phyloP scores from a whole-genome alignment of 2,113 vertebrate genomes.

The Progne subis region DNA sequence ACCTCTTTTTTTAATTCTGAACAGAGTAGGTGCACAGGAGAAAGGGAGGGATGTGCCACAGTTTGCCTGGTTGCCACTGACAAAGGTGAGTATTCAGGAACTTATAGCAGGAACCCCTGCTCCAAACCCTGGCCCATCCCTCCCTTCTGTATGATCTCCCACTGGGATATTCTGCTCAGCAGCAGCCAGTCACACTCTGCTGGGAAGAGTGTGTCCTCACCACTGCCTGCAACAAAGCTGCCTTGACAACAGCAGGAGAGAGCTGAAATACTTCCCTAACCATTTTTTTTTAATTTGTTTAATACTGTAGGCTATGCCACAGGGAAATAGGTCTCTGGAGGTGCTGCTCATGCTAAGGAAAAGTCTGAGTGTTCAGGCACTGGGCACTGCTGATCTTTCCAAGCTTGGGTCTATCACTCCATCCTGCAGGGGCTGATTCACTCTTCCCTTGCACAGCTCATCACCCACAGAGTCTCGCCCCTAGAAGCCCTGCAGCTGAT shows the following conservation, averaged over 20 bases:
- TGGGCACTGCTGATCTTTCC: not conserved
- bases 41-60: not conserved
- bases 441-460: not conserved
- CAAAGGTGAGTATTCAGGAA: not conserved
- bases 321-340: not conserved
- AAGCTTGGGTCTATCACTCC: not conserved
- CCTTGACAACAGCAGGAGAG: not conserved
- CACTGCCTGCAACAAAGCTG: not conserved
- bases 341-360: not conserved
- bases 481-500: not conserved
- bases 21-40: not conserved
- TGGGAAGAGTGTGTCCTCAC: not conserved
- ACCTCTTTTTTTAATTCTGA: not conserved
- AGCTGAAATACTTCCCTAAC: not conserved
- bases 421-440: not conserved
- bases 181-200: not conserved
- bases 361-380: not conserved
- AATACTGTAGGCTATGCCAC: not conserved
- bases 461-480: not conserved
- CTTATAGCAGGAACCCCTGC: not conserved
- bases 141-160: not conserved
- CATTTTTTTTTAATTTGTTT: not conserved
- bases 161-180: not conserved
- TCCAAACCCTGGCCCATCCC: not conserved
- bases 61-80: not conserved